Base-by-base conservation (phyloP, 1,140 invertebrate species). In the Cyphomyrmex costatus region DNA sequence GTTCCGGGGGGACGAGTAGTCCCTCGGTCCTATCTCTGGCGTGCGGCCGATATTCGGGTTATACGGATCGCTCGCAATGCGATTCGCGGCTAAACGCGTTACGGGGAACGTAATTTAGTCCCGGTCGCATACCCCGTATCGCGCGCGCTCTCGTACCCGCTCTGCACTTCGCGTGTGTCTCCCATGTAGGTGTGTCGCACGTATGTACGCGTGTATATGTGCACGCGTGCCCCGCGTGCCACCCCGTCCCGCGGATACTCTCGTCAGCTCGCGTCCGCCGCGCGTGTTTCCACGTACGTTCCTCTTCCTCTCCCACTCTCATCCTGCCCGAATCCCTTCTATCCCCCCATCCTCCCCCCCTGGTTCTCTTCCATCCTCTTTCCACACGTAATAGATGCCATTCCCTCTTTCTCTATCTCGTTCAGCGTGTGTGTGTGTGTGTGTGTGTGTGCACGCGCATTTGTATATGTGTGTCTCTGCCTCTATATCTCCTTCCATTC, bases 61-160 rank as follows among this genome's bases (percentile, higher is more conserved):
- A 93, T 92, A 94, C 92, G 93, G 93, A 93, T 94, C 93, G 92
- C 91, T 93, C 90, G 90, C 93, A 94, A 94, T 94, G 93, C 90
- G 93, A 94, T 94, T 93, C 93, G 92, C 92, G 92, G 93, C 93
- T 94, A 94, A 94, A 94, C 91, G 93, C 91, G 93, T 94, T 94
- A 94, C 91, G 90, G 88, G 92, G 90, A 94, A 94, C 92, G 92
- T 94, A 94, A 94, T 94, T 94, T 93, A 94, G 90, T 92, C 89
- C 89, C 88, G 84, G 92, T 91, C 86, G 87, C 88, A 90, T 90
- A 90, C 87, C 66, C 88, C 87, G 83, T 84, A 82, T 88, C 88
- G 89, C 77, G 71, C 84, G 89, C 90, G 86, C 77, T 85, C 80
- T 83, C 70, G 79, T 42, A 27, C 77, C 74, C 66, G 86, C 60